Percentiles rank a stretch among this genome's conserved stretches.
Conservation (phyloP, 2,113 vertebrate species). For the Pollimyrus isidori region DNA sequence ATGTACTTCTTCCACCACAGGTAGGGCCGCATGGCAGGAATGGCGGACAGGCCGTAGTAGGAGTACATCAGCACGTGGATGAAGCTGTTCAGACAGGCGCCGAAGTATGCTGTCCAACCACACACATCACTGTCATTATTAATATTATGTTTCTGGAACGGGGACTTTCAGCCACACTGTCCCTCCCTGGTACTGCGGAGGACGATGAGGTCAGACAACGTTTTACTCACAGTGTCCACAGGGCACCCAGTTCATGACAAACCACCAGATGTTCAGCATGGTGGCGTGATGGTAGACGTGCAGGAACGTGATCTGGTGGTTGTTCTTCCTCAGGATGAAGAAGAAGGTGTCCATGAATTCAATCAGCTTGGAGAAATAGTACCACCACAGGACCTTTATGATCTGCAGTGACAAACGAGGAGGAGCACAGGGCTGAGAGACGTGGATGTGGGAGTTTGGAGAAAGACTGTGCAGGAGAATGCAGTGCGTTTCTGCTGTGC, state of each 20-base stretch:
- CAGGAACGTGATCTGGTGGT: constrained; percentile 90
- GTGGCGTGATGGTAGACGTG: constrained; percentile 88
- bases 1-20: constrained; percentile 99
- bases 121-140: neutral
- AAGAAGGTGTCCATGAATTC: constrained; percentile 99
- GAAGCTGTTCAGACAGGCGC: constrained; percentile 88
- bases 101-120: constrained; percentile 75
- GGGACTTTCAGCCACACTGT: neutral
- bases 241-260: constrained; percentile 97
- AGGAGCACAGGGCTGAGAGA: neutral
- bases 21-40: constrained; percentile 85
- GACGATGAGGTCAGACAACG: neutral
- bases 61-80: constrained; percentile 97
- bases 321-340: constrained; percentile 93
- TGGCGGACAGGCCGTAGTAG: constrained; percentile 85
- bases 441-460: neutral
- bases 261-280: constrained; percentile 99
- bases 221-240: constrained; percentile 90
- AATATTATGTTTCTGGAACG: neutral
- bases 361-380: constrained; percentile 97
- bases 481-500: neutral
- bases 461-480: no score
- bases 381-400: constrained; percentile 90
- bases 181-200: neutral
- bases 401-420: constrained; percentile 57